Evolutionary conservation across 1,140 invertebrate genomes (phyloP).

Genomic region (Hermetia illucens): DNA sequence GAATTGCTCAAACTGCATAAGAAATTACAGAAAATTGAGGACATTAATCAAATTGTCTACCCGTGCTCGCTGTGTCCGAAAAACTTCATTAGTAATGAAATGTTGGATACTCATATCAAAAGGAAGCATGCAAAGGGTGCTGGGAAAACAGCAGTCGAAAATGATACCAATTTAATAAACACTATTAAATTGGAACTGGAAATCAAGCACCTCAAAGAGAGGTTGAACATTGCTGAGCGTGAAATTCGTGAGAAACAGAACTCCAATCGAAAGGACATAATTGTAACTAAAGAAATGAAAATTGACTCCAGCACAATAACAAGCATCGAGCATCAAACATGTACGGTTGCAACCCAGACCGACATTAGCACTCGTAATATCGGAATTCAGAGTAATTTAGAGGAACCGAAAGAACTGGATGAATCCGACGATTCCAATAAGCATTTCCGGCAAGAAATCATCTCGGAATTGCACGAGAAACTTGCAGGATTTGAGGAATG

Average conservation of each 20-base stretch:
- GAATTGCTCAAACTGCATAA: slow-evolving; percentile 24
- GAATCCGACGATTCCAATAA: slow-evolving; percentile 11
- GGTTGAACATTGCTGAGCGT: slow-evolving; percentile 22
- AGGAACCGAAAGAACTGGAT: slow-evolving; percentile 21
- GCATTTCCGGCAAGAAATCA: slow-evolving; percentile 13
- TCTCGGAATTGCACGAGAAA: slow-evolving; percentile 15
- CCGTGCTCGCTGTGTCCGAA: slow-evolving; percentile 27
- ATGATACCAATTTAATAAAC: slow-evolving; percentile 23
- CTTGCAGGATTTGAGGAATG: neutral
- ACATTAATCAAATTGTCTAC: slow-evolving; percentile 23
- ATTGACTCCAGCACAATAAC: neutral
- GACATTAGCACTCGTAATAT: slow-evolving; percentile 9
- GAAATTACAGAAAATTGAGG: slow-evolving; percentile 20
- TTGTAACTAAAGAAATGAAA: neutral
- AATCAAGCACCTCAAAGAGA: slow-evolving; percentile 27
- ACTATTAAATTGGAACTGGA: slow-evolving; percentile 29
- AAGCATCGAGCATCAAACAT: neutral
- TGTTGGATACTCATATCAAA: slow-evolving; percentile 21
- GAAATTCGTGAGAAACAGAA: slow-evolving; percentile 19
- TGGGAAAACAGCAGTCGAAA: slow-evolving; percentile 13
- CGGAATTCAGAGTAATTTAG: slow-evolving; percentile 23
- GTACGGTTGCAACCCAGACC: neutral
- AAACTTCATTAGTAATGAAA: slow-evolving; percentile 27
- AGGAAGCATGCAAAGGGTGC: slow-evolving; percentile 14
- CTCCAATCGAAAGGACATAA: neutral